Base-by-base conservation (phyloP, 2,797 vertebrate species). In the Channallabes apus region DNA sequence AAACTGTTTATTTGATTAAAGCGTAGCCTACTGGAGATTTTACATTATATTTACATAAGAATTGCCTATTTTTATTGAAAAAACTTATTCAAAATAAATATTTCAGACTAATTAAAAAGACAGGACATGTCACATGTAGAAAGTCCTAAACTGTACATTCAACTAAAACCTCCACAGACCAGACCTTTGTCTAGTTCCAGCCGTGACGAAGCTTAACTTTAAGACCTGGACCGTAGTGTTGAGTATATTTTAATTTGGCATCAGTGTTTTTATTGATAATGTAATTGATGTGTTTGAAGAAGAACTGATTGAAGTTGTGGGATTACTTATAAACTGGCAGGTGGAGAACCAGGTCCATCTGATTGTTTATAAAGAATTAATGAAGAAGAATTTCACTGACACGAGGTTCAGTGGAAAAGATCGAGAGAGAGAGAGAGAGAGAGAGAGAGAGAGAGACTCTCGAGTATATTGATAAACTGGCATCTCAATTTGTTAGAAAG, bases 381-480 rank as follows among this genome's bases (percentile, higher is more conserved):
- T 46, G 46, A 46, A 46, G 46, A 11, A 46, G 46, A 11, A 46
- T 46, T 46, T 46, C 9, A 46, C 15, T 68, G 32, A 32, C 32
- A 67, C 65, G 8, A 32, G 27, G 14, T 18, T 6, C 14, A 6
- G 11, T 7, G 4, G 32, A 65, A 3, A 15, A 6, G 58, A 22
- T 17, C 4, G n/a, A n/a, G n/a, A n/a, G 20, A 6, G 20, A 2
- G 58, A 22, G 20, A 22, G 58, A 59, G 41, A 65, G 29, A 24
- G 69, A 56, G 27, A n/a, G 79, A 51, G 11, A 78, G 80, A 82
- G 35, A 58, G 68, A 56, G 91, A 85, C 89, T 88, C 90, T 91
- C 89, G 89, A 92, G 92, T 90, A 88, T 88, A 92, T 91, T 93
- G 93, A 94, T 92, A 94, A 88, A 91, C 91, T 93, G 94, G 94